Base-by-base conservation (phyloP, 2,888 invertebrate genomes). In the Drosophila atroscutellata region DNA sequence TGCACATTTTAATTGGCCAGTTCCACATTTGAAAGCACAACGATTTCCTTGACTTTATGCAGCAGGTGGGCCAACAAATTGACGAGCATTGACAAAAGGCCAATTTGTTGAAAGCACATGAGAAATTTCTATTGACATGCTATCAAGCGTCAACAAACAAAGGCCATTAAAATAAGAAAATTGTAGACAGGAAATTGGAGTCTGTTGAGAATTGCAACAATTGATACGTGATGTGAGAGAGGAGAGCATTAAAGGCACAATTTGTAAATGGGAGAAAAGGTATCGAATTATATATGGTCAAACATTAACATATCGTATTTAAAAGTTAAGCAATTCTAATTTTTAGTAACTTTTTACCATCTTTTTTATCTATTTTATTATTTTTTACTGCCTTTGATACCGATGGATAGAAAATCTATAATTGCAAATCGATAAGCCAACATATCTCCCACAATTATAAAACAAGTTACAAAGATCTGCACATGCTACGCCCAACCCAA, bases 1-100 rank as follows among this genome's bases (percentile, higher is more conserved):
- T 80, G 83, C 83, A 86, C 86, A 80, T 71, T 74, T 65, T 88
- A 83, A 88, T 83, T 88, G 83, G 86, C 66, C 55, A 72, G 78
- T 71, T 80, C 86, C 67, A 62, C 77, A 83, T 70, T 70, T 67
- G 77, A 72, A 51, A 72, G 69, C 58, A 49, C 79, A 59, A 24
- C 55, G 54, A 36, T 24, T 49, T 24, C 18, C n/a, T 49, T 72
- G 55, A 42, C 34, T 50, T 55, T 18, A 42, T 28, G n/a, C 37
- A 32, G 15, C 72, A 79, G 79, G 63, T 67, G 61, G n/a, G 28
- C 56, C 37, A 15, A 24, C 55, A 26, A 73, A 74, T 78, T 58
- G 77, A 72, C 66, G 67, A 61, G 28, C 59, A 57, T 30, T 63
- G 62, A 60, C 30, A 75, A 79, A 79, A 36, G 52, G 36, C 30